A percentile compares a stretch with the other conserved stretches of the same genome.
Conservation (phyloP, 2,797 vertebrate species). For the Cheirogaleus major region DNA sequence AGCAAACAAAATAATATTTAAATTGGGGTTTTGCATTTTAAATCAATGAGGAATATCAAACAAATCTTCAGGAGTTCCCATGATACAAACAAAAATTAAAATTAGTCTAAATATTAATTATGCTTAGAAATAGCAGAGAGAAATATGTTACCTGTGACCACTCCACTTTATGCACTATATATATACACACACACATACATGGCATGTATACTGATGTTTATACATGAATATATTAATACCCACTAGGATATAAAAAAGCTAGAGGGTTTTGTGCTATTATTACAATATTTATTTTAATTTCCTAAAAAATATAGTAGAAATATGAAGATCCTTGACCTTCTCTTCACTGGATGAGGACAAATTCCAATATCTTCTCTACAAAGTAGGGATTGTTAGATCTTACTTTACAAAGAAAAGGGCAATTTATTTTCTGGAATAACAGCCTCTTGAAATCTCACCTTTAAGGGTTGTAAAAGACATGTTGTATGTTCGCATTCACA, state of each 20-base stretch:
- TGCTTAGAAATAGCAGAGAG: slow-evolving; percentile 8
- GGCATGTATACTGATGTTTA: neutral
- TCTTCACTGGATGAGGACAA: slow-evolving; percentile 37
- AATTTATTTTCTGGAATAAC: neutral
- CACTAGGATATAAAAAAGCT: neutral
- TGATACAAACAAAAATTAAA: slow-evolving; percentile 30
- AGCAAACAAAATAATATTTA: slow-evolving; percentile 50
- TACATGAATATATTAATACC: neutral
- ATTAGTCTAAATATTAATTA: slow-evolving; percentile 35
- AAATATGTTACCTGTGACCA: neutral
- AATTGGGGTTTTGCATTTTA: slow-evolving; percentile 37
- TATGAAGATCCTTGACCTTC: slow-evolving; percentile 24
- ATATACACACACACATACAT: neutral
- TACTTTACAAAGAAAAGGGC: slow-evolving; percentile 4
- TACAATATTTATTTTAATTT: slow-evolving; percentile 20
- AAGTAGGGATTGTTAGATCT: neutral
- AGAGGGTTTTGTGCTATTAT: neutral
- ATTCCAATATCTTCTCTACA: neutral
- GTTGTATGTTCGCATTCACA: neutral
- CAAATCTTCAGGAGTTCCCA: neutral
- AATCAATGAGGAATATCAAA: slow-evolving; percentile 40
- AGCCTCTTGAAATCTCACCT: neutral
- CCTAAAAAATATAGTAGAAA: neutral
- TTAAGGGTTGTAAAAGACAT: neutral
- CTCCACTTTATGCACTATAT: neutral